Base-by-base conservation (phyloP, 1,140 invertebrate genomes). In the Maniola jurtina region DNA sequence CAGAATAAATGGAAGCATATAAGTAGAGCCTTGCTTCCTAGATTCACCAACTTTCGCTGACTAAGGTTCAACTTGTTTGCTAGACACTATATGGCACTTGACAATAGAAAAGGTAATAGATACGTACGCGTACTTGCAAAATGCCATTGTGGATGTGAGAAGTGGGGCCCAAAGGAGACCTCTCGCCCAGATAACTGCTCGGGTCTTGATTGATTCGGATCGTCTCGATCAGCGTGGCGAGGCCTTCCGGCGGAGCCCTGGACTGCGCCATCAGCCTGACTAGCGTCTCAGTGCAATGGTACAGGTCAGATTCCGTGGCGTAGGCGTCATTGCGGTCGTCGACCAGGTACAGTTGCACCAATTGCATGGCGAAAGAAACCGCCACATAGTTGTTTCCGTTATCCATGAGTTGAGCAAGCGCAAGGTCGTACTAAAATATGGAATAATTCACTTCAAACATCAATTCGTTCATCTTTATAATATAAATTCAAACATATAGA, bases 81-180 rank as follows among this genome's bases (percentile, higher is more conserved):
- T 4, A 4, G 25, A 4, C 25, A 25, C 25, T 25, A 25, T 25
- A n/a, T n/a, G n/a, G n/a, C n/a, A 33, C 7, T 25, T 25, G 0
- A 47, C 3, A 14, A 15, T n/a, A 48, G 10, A 11, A 8, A 56
- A 33, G n/a, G 48, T 25, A 7, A 38, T n/a, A 16, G 11, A 15
- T 59, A 89, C 90, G 90, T 89, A 94, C 94, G 88, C 93, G 91
- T 33, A 95, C 95, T 92, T 96, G 95, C 70, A 95, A 91, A 77
- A 99, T 97, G 54, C 97, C 97, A 66, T 97, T 96, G 86, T 98
- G 97, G 80, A 99, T 98, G 82, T 98, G 97, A 15, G 96, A 94
- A 3, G 96, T 96, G 0, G 97, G 95, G 47, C 95, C 96, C 36
- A 88, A 62, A 0, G 95, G 92, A 7, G 94, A 93, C 72, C 96